Conservation (phyloP, 2,113 vertebrate species). For the Suricata suricatta region DNA sequence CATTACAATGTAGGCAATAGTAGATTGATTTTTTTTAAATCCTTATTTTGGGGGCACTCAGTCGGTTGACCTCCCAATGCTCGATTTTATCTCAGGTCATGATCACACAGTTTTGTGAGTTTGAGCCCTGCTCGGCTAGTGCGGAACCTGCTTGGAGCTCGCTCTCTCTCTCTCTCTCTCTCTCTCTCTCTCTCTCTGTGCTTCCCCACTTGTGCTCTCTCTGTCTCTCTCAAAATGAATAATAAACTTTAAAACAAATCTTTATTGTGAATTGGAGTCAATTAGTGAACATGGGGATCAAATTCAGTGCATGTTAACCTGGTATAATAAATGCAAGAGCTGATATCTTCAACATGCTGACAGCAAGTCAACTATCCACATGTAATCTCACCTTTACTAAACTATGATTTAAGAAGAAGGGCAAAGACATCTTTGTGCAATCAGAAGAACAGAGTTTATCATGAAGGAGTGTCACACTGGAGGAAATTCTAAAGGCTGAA, state of each 20-base stretch:
- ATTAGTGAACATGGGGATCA: background rate
- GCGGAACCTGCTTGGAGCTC: too few relatives aligned
- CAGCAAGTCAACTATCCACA: background rate
- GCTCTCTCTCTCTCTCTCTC: too few relatives aligned
- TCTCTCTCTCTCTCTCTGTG: too few relatives aligned
- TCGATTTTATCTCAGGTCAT: too few relatives aligned
- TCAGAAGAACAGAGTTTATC: background rate
- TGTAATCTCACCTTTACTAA: background rate
- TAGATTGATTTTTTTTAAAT: background rate
- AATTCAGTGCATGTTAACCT: background rate
- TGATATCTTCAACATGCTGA: background rate
- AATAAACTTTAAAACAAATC: background rate
- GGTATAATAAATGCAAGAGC: background rate
- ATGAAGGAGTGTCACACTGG: background rate
- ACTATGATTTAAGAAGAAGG: background rate
- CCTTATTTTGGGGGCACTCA: too few relatives aligned
- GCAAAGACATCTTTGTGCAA: background rate
- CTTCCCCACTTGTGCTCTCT: too few relatives aligned
- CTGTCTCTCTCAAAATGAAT: too few relatives aligned
- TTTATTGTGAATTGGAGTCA: background rate
- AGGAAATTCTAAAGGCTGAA: background rate
- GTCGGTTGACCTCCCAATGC: too few relatives aligned
- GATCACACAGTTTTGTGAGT: too few relatives aligned
- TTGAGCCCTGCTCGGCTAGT: too few relatives aligned
- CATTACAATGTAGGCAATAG: background rate